Conservation (phyloP, 2,888 invertebrate species). For the Eupithecia vulgata region DNA sequence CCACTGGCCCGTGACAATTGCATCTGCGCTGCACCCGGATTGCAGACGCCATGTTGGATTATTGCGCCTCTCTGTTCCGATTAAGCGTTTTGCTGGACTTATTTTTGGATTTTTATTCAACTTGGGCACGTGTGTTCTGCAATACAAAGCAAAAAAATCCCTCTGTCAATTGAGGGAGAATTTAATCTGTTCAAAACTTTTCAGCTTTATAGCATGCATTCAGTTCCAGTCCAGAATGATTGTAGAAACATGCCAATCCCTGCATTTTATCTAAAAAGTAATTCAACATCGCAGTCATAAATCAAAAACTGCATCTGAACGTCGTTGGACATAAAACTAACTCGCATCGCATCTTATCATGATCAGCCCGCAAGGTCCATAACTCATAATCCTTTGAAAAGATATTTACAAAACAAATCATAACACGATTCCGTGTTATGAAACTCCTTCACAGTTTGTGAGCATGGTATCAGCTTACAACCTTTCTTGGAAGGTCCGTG, state of each 20-base stretch:
- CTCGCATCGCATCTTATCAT: conserved; percentile 25
- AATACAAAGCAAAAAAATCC: not conserved
- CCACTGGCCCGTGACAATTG: conserved; percentile 79
- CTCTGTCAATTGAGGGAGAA: not conserved
- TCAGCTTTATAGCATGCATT: not conserved
- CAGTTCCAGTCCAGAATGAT: conserved; percentile 3
- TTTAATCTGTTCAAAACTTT: not conserved
- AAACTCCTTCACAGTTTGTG: conserved; percentile 51
- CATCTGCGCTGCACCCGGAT: conserved; percentile 75
- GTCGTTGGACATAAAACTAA: conserved; percentile 16
- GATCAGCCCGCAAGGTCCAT: conserved; percentile 24
- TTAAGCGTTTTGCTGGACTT: conserved; percentile 61
- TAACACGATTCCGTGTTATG: conserved; percentile 41
- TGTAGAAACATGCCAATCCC: not conserved
- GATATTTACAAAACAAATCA: conserved; percentile 37
- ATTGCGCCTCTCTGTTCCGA: conserved; percentile 71
- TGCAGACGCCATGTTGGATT: conserved; percentile 78
- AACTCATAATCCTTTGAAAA: conserved; percentile 33
- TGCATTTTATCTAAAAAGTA: conserved; percentile 3
- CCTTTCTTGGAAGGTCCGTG: conserved; percentile 62
- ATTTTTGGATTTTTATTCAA: conserved; percentile 56
- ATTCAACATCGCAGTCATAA: conserved; percentile 3
- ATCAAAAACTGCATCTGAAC: conserved; percentile 6
- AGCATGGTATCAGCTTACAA: conserved; percentile 56
- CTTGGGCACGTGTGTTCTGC: conserved; percentile 1